Conservation (phyloP, 2,888 invertebrate genomes). For the Deroplatys truncata region DNA sequence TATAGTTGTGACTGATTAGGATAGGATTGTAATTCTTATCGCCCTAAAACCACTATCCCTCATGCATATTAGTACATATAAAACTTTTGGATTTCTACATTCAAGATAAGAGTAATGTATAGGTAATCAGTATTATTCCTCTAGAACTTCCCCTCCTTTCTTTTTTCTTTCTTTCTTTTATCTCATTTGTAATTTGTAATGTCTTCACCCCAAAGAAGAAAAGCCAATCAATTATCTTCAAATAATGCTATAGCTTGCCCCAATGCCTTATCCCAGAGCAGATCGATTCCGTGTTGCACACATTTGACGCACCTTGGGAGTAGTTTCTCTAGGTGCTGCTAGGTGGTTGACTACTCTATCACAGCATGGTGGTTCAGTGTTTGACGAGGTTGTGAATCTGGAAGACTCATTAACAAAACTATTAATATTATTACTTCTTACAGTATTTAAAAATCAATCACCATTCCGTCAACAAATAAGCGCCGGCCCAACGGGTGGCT, state of each 20-base stretch:
- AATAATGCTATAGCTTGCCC: background rate
- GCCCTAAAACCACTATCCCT: no score
- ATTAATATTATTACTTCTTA: conserved; percentile 19
- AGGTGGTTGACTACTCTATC: background rate
- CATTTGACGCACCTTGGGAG: background rate
- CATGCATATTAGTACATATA: no score
- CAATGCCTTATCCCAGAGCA: background rate
- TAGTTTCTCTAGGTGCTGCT: background rate
- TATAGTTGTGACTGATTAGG: no score
- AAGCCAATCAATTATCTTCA: background rate
- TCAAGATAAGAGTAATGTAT: no score
- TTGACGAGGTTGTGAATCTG: background rate
- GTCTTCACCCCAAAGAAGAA: background rate
- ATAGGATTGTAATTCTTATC: no score
- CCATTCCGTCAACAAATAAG: conserved; percentile 76
- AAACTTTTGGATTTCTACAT: no score
- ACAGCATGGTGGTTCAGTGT: conserved; percentile 13
- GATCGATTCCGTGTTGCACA: background rate
- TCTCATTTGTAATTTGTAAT: background rate
- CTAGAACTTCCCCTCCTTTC: no score
- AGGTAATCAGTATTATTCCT: no score
- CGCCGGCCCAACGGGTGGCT: conserved; percentile 80
- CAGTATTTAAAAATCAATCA: conserved; percentile 50
- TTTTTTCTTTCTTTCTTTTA: no score
- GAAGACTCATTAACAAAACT: background rate